Percentiles rank a stretch among this genome's conserved stretches.
These are phyloP conservation scores for Drosophila algonquin DNA, from an alignment of 2,888 invertebrate genomes.

Conservation along the genomic window DNA sequence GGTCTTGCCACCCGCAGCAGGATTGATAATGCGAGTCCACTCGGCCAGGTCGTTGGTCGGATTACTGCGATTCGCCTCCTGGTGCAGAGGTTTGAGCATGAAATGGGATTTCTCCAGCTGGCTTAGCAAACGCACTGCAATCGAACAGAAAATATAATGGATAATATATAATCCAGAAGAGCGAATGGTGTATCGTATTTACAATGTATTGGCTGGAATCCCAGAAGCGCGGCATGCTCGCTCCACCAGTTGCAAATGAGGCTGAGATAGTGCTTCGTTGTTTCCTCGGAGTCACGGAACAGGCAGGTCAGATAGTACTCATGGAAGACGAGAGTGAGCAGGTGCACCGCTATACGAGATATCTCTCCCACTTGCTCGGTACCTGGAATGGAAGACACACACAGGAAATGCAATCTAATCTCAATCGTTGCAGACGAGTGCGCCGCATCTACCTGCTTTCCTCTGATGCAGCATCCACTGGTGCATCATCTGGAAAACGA, in stretches of 20 bases:
- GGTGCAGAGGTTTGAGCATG: slow-evolving; percentile 69
- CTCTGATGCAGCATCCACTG: slow-evolving; percentile 73
- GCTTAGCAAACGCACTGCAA: slow-evolving; percentile 72
- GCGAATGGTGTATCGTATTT: slow-evolving; percentile 20
- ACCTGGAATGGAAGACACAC: slow-evolving; percentile 49
- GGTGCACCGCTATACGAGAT: slow-evolving; percentile 76
- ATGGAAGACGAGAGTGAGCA: slow-evolving; percentile 79
- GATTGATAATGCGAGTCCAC: slow-evolving; percentile 68
- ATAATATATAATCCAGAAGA: background rate
- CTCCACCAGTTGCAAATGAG: slow-evolving; percentile 81
- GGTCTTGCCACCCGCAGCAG: slow-evolving; percentile 37
- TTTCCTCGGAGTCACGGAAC: slow-evolving; percentile 81
- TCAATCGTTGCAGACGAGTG: background rate
- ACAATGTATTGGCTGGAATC: slow-evolving; percentile 76
- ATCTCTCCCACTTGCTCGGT: slow-evolving; percentile 70
- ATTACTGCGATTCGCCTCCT: slow-evolving; percentile 62
- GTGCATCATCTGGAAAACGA: slow-evolving; percentile 78
- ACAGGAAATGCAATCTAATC: background rate
- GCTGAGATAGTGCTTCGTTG: slow-evolving; percentile 79
- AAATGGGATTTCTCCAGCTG: slow-evolving; percentile 79
- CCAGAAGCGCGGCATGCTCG: slow-evolving; percentile 58
- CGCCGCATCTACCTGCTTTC: slow-evolving; percentile 49
- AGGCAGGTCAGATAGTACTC: slow-evolving; percentile 79
- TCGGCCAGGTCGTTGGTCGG: slow-evolving; percentile 65
- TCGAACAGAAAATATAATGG: background rate